phyloP scores from a whole-genome alignment of 2,797 vertebrate species.

The Pseudochirops corinnae region DNA sequence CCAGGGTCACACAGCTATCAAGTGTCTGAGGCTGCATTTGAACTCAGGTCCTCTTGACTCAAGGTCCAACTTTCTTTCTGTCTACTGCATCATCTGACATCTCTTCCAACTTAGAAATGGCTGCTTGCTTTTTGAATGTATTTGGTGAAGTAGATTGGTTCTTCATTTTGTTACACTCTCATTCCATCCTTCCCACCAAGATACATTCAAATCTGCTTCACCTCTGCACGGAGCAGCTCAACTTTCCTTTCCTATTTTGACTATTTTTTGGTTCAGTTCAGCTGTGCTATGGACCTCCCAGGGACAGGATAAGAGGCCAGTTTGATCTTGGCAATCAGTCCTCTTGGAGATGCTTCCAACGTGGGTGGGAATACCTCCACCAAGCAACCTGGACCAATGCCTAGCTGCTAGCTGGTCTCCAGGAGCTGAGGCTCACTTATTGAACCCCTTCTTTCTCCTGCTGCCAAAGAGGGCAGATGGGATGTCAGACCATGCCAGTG shows the following conservation, averaged over 20 bases:
- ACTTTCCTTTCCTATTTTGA: neutral
- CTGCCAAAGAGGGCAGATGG: neutral
- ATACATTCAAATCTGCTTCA: slow-evolving; percentile 10
- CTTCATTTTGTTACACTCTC: neutral
- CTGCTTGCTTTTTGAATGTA: neutral
- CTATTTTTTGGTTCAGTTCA: neutral
- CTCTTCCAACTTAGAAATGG: neutral
- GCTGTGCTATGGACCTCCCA: neutral
- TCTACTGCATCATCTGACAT: neutral
- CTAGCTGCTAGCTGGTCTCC: neutral
- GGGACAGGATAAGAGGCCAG: slow-evolving; percentile 5
- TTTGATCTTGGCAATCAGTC: neutral
- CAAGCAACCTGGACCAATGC: slow-evolving; percentile 1
- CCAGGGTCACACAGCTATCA: neutral
- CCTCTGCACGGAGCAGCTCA: neutral
- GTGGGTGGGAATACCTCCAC: neutral
- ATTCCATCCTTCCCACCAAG: neutral
- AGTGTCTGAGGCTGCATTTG: neutral
- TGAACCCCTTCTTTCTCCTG: neutral
- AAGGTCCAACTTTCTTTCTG: neutral
- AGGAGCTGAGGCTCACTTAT: neutral
- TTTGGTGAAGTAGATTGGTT: neutral
- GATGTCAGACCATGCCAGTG: neutral
- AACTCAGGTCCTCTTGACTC: neutral
- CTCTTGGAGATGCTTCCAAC: slow-evolving; percentile 1